Conservation (phyloP, 2,113 vertebrate genomes). For the Cynoglossus semilaevis region DNA sequence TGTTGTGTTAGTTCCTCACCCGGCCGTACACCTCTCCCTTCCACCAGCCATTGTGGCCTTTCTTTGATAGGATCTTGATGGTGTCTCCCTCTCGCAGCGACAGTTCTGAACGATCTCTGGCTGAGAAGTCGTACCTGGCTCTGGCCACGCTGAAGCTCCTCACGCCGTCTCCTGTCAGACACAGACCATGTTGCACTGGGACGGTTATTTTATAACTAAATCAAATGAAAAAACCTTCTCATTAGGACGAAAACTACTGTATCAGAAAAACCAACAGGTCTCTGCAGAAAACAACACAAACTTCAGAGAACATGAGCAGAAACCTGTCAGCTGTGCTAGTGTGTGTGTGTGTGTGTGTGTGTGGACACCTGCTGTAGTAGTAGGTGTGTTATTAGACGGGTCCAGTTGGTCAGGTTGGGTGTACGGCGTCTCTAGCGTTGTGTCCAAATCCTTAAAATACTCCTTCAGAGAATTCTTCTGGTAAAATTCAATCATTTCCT, state of each 20-base stretch:
- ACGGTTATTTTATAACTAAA: too few species aligned
- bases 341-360: too few species aligned
- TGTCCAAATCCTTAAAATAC: constrained; percentile 89
- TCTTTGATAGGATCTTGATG: constrained; percentile 90
- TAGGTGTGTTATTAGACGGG: constrained; percentile 36
- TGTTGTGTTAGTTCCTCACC: constrained; percentile 73
- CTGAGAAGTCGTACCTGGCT: constrained; percentile 89
- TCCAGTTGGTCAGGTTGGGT: constrained; percentile 81
- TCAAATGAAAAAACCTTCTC: too few species aligned
- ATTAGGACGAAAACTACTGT: too few species aligned
- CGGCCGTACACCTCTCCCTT: constrained; percentile 91
- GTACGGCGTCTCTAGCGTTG: constrained; percentile 79
- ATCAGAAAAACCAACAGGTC: too few species aligned
- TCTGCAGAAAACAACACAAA: too few species aligned
- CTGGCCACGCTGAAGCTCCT: constrained; percentile 82
- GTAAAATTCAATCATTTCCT: constrained; percentile 91
- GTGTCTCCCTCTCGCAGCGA: constrained; percentile 87
- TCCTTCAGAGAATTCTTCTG: constrained; percentile 87
- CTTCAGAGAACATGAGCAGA: too few species aligned
- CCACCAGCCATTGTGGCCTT: constrained; percentile 90
- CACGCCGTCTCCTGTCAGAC: constrained; percentile 70
- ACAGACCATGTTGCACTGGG: constrained; percentile 1
- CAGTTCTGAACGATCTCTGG: constrained; percentile 86
- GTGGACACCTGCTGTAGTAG: constrained; percentile 64
- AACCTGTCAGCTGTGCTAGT: too few species aligned